Conservation (phyloP, 1,140 invertebrate species). For the Plodia interpunctella region DNA sequence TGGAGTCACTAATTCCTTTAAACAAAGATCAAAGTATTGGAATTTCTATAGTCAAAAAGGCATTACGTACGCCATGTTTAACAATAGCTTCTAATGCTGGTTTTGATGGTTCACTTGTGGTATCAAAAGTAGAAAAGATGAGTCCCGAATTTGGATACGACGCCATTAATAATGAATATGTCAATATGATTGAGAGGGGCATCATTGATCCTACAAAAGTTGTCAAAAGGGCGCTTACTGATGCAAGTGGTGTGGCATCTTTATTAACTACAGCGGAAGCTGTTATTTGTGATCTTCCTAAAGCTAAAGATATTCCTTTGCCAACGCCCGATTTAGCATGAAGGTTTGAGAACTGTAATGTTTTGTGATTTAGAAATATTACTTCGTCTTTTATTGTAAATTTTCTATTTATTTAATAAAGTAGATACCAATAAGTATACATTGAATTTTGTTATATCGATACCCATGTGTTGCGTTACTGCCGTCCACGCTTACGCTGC, state of each 20-base stretch:
- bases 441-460: too few relatives aligned
- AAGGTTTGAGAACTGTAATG: not conserved
- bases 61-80: slow-evolving; percentile 84
- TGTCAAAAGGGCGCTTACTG: slow-evolving; percentile 91
- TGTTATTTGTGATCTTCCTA: slow-evolving; percentile 82
- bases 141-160: slow-evolving; percentile 89
- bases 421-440: too few relatives aligned
- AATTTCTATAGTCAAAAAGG: slow-evolving; percentile 82
- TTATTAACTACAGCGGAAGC: slow-evolving; percentile 87
- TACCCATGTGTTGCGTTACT: too few relatives aligned
- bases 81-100: slow-evolving; percentile 95
- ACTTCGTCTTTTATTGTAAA: not conserved
- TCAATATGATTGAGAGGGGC: slow-evolving; percentile 92
- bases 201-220: slow-evolving; percentile 97
- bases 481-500: too few relatives aligned
- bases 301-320: slow-evolving; percentile 73
- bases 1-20: slow-evolving; percentile 28
- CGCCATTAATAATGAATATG: slow-evolving; percentile 90
- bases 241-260: slow-evolving; percentile 90
- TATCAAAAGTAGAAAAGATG: slow-evolving; percentile 85
- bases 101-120: slow-evolving; percentile 90
- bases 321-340: not conserved
- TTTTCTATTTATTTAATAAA: not conserved
- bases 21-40: slow-evolving; percentile 63
- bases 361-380: too few relatives aligned